A percentile compares a stretch with the other conserved stretches of the same genome.
phyloP scores from a whole-genome alignment of 2,797 vertebrate species.

The Notolepis coatsorum region DNA sequence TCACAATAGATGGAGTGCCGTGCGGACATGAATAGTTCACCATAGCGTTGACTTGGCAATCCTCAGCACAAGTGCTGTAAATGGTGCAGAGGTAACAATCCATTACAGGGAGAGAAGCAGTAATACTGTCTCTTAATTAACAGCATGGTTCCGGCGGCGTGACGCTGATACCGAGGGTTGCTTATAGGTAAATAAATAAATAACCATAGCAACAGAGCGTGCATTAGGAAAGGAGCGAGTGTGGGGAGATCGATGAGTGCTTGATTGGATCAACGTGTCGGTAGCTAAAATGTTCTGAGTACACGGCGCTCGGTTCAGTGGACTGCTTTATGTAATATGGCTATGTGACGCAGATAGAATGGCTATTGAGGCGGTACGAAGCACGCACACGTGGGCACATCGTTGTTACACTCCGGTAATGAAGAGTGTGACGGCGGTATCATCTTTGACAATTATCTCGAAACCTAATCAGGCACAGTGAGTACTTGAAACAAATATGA shows the following conservation, averaged over 20 bases:
- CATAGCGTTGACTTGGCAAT: slow-evolving; percentile 5
- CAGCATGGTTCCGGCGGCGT: slow-evolving; percentile 26
- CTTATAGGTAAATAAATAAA: background rate
- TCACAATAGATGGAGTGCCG: background rate
- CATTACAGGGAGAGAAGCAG: slow-evolving; percentile 22
- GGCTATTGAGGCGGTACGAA: too few species aligned
- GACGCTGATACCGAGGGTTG: slow-evolving; percentile 5
- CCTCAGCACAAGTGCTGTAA: slow-evolving; percentile 14
- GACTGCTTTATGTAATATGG: too few species aligned
- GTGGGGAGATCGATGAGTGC: background rate
- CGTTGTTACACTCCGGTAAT: too few species aligned
- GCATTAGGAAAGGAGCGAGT: background rate
- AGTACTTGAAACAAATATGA: too few species aligned
- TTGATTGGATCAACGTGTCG: background rate
- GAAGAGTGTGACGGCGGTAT: too few species aligned
- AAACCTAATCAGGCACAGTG: too few species aligned
- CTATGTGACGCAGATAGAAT: too few species aligned
- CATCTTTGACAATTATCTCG: too few species aligned
- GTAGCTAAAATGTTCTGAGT: too few species aligned
- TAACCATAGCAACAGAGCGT: background rate
- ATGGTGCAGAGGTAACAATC: slow-evolving; percentile 37
- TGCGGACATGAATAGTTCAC: background rate
- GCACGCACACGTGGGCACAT: too few species aligned
- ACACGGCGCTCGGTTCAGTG: too few species aligned
- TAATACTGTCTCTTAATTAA: slow-evolving; percentile 42